Percentiles rank a stretch among this genome's conserved stretches.
Evolutionary conservation across 2,888 invertebrate genomes (phyloP).

Genomic region (Aphrophora alni): DNA sequence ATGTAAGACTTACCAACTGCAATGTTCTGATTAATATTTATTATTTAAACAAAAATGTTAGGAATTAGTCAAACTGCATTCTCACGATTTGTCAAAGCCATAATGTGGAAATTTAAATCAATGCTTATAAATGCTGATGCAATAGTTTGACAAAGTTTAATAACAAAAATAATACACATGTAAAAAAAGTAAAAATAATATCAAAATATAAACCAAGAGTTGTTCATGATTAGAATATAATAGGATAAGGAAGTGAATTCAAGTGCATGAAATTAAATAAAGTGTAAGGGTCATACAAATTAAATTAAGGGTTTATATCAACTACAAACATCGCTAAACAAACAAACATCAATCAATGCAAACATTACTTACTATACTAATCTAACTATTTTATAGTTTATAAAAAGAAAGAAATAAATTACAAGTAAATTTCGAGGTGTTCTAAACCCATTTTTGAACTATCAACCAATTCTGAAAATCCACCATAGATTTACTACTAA

Average conservation of each 20-base stretch:
- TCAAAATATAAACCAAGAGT: background rate
- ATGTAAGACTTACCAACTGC: too few relatives aligned
- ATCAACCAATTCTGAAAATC: too few relatives aligned
- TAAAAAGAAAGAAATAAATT: background rate
- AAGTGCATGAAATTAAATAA: background rate
- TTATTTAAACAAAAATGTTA: too few relatives aligned
- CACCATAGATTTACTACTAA: too few relatives aligned
- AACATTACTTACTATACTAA: background rate
- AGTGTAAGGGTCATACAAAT: background rate
- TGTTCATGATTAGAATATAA: background rate
- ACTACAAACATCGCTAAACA: background rate
- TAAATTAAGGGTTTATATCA: background rate
- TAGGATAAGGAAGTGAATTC: background rate
- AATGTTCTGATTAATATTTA: too few relatives aligned
- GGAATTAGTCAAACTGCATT: too few relatives aligned
- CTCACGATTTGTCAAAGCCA: too few relatives aligned
- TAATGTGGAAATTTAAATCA: too few relatives aligned
- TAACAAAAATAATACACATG: too few relatives aligned
- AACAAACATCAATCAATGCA: background rate
- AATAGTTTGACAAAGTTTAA: too few relatives aligned
- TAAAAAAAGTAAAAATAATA: background rate
- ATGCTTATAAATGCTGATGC: too few relatives aligned
- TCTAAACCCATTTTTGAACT: background rate
- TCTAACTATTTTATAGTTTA: background rate
- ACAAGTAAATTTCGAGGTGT: background rate